Conservation (phyloP, 2,797 vertebrate species). For the Thaleichthys pacificus region DNA sequence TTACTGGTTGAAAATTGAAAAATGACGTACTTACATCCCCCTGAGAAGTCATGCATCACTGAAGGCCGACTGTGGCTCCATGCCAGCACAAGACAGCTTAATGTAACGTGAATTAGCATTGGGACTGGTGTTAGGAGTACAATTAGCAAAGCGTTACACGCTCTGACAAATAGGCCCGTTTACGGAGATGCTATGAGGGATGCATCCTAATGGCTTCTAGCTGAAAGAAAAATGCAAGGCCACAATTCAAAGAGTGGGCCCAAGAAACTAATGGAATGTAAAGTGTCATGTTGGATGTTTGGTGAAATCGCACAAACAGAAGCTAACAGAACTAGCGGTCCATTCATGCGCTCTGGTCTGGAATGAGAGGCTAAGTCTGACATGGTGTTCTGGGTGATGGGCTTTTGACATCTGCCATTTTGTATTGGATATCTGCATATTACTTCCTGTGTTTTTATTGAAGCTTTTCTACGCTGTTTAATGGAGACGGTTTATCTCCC, state of each 20-base stretch:
- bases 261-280: slow-evolving; percentile 62
- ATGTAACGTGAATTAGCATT: slow-evolving; percentile 55
- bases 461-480: too few relatives aligned
- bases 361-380: background rate
- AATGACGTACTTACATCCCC: background rate
- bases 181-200: slow-evolving; percentile 52
- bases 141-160: slow-evolving; percentile 57
- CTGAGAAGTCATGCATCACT: background rate
- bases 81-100: slow-evolving; percentile 28
- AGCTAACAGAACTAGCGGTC: too few relatives aligned
- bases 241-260: slow-evolving; percentile 53
- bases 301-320: background rate
- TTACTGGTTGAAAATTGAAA: background rate
- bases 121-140: slow-evolving; percentile 47
- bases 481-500: background rate
- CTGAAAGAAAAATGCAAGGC: slow-evolving; percentile 35
- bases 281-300: slow-evolving; percentile 60
- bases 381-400: background rate
- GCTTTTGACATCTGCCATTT: background rate
- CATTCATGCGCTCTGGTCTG: background rate
- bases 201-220: slow-evolving; percentile 65
- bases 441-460: too few relatives aligned
- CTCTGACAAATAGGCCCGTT: slow-evolving; percentile 68
- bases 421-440: background rate
- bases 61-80: background rate